These are phyloP conservation scores for Macrosoma leucophasiata DNA, from an alignment of 2,888 invertebrate species.

Conservation along the genomic window DNA sequence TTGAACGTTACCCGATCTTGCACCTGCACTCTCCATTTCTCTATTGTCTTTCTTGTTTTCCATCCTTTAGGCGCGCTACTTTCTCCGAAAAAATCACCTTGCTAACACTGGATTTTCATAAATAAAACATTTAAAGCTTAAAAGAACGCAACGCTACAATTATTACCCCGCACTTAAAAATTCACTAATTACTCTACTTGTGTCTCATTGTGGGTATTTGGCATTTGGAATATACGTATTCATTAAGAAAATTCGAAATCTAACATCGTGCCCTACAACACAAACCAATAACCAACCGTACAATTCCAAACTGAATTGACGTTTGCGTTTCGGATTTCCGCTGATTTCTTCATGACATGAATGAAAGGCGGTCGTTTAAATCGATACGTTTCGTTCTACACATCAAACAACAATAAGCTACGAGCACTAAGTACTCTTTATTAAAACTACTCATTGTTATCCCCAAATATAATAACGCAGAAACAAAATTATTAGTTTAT, in stretches of 20 bases:
- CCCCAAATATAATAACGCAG: too few species aligned
- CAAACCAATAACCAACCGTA: slow-evolving; percentile 39
- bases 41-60: slow-evolving; percentile 21
- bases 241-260: too few species aligned
- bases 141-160: slow-evolving; percentile 34
- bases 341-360: too few species aligned
- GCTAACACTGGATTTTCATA: slow-evolving; percentile 27
- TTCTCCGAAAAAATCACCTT: slow-evolving; percentile 12
- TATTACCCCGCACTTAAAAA: slow-evolving; percentile 41
- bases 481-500: too few species aligned
- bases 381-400: too few species aligned
- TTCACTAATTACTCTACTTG: slow-evolving; percentile 46
- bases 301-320: slow-evolving; percentile 34
- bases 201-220: slow-evolving; percentile 54
- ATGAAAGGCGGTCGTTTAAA: too few species aligned
- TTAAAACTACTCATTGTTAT: too few species aligned
- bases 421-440: too few species aligned
- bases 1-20: slow-evolving; percentile 9
- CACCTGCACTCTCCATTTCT: slow-evolving; percentile 14
- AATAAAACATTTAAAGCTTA: slow-evolving; percentile 32
- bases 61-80: slow-evolving; percentile 14
- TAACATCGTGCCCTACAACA: slow-evolving; percentile 27
- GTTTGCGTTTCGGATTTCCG: slow-evolving; percentile 10
- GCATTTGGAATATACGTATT: slow-evolving; percentile 39
- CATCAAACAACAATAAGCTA: too few species aligned